Percentiles rank a stretch among this genome's conserved stretches.
phyloP scores from a whole-genome alignment of 2,888 invertebrate species.

The Lampropteryx suffumata region DNA sequence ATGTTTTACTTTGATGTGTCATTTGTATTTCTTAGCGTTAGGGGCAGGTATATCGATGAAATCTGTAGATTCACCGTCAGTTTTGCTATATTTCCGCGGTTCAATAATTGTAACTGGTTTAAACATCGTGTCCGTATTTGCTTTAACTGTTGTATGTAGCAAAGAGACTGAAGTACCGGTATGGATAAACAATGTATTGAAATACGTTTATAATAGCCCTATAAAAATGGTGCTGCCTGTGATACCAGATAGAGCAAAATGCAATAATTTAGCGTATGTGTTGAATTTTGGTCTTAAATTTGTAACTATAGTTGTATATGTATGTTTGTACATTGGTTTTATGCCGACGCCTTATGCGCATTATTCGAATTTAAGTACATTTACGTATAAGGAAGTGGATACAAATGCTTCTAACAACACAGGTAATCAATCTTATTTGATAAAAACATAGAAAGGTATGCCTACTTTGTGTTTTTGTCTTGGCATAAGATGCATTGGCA shows the following conservation, averaged over 20 bases:
- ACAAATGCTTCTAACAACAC: no score
- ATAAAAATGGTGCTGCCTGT: not conserved
- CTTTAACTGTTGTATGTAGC: not conserved
- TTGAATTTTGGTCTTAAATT: not conserved
- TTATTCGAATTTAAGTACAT: not conserved
- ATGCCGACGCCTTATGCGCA: not conserved
- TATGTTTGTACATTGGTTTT: not conserved
- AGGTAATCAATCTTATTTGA: no score
- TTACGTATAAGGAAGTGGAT: no score
- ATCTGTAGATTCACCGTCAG: not conserved
- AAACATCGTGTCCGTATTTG: not conserved
- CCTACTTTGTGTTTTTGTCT: no score
- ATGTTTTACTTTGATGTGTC: not conserved
- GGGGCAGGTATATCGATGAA: not conserved
- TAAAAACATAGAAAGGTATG: no score
- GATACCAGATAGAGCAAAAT: not conserved
- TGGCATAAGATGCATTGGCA: no score
- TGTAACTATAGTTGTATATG: not conserved
- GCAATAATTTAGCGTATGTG: not conserved
- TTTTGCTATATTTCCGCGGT: slow-evolving; percentile 2
- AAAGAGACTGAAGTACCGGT: not conserved
- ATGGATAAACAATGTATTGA: not conserved
- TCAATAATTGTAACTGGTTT: slow-evolving; percentile 1
- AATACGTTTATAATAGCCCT: not conserved
- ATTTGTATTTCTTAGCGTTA: not conserved